Evolutionary conservation across 2,113 vertebrate genomes (phyloP), one percentile per base, ranked within the genome.

Genomic region (Pelusios castaneus): DNA sequence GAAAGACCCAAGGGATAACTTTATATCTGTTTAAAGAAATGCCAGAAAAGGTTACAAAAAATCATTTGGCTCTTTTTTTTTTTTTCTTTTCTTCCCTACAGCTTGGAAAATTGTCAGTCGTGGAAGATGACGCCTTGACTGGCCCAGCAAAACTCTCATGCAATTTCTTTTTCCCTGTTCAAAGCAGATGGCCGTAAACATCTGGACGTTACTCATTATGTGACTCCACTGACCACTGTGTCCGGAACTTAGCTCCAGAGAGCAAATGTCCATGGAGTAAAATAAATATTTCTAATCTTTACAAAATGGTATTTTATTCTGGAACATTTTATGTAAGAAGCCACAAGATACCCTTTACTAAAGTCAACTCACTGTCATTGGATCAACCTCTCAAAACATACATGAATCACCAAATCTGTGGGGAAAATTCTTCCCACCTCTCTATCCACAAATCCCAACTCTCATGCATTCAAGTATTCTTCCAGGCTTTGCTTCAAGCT

Each of bases 41-140:
- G 73, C n/a, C 76, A 94, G 38, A 85, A 70, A 91, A 22, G 4
- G 19, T 6, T 70, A n/a, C 41, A 78, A n/a, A 93, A 83, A 80
- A n/a, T 34, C 51, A 52, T 76, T 79, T 86, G 78, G 58, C 4
- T 73, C 88, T 17, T 10, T 52, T 38, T n/a, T 63, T 41, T 77
- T n/a, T n/a, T n/a, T n/a, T n/a, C n/a, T n/a, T n/a, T n/a, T n/a
- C n/a, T n/a, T n/a, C 91, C 76, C 58, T 31, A 31, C 12, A 60
- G 58, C 58, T 60, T 60, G 14, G 29, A 27, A 60, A 60, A 60
- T 27, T 60, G 55, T 27, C 29, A 60, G 29, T 5, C 3, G 29
- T 31, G 29, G 58, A 31, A 60, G 38, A 38, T 70, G 21, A 70
- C 38, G 21, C 38, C 67, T 70, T 70, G n/a, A 38, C 67, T n/a